phyloP scores from a whole-genome alignment of 2,888 invertebrate species.

The Lasioglossum vierecki region DNA sequence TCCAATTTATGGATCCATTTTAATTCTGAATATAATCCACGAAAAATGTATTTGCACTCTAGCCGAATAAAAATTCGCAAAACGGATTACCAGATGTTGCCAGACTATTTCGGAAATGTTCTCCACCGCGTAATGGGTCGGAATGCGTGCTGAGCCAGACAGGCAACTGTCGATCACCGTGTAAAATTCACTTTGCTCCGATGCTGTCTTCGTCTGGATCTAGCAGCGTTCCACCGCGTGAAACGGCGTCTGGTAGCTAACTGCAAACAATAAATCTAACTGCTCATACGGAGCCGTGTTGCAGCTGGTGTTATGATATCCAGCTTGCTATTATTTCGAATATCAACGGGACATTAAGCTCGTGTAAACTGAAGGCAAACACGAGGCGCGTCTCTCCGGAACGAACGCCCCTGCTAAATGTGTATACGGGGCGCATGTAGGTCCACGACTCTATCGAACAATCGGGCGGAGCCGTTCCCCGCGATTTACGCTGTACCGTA shows the following conservation, averaged over 20 bases:
- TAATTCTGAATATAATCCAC: background rate
- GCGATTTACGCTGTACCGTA: slow-evolving; percentile 16
- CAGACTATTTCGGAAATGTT: background rate
- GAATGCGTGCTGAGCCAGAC: background rate
- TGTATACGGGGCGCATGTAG: slow-evolving; percentile 34
- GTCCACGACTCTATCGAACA: slow-evolving; percentile 44
- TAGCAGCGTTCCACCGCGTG: background rate
- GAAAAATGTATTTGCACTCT: background rate
- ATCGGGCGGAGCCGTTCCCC: slow-evolving; percentile 27
- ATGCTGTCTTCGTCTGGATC: background rate
- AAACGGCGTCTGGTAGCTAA: background rate
- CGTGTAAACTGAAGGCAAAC: slow-evolving; percentile 51
- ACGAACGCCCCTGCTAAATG: slow-evolving; percentile 55
- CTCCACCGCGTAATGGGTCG: background rate
- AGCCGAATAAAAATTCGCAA: rapidly evolving
- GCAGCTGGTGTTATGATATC: slow-evolving; percentile 34
- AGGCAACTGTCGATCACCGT: background rate
- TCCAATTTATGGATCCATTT: background rate
- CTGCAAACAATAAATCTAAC: slow-evolving; percentile 57
- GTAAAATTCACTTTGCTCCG: background rate
- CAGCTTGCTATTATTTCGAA: slow-evolving; percentile 70
- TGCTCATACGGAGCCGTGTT: slow-evolving; percentile 40
- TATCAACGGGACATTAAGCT: slow-evolving; percentile 73
- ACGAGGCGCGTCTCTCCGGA: slow-evolving; percentile 22
- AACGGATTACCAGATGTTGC: background rate